Conservation (phyloP, 2,797 vertebrate genomes). For the Melanotaenia trifasciata region DNA sequence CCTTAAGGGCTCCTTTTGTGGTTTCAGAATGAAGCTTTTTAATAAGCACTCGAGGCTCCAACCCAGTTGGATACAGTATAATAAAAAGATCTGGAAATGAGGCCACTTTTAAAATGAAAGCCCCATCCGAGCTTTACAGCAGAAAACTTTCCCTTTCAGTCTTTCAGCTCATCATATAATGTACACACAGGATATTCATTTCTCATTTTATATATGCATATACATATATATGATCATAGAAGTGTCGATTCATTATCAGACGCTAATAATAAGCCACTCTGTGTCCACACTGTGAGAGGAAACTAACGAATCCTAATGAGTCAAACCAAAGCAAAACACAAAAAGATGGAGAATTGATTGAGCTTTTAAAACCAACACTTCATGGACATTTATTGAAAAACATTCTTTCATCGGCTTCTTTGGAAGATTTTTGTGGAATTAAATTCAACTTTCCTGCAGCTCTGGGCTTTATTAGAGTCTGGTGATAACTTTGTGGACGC, state of each 20-base stretch:
- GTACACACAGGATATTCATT: slow-evolving; percentile 53
- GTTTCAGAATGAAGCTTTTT: slow-evolving; percentile 60
- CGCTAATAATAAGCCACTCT: slow-evolving; percentile 38
- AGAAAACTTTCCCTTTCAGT: slow-evolving; percentile 59
- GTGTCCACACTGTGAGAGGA: neutral
- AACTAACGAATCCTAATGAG: slow-evolving; percentile 9
- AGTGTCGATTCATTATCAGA: slow-evolving; percentile 35
- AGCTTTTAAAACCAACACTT: neutral
- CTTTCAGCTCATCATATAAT: slow-evolving; percentile 38
- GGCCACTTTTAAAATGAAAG: slow-evolving; percentile 47
- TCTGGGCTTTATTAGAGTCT: neutral
- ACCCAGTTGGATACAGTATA: slow-evolving; percentile 31
- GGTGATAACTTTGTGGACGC: neutral
- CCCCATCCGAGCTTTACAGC: slow-evolving; percentile 42
- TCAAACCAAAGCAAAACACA: neutral
- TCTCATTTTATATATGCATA: slow-evolving; percentile 44
- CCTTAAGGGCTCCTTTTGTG: slow-evolving; percentile 57
- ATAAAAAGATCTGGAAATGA: slow-evolving; percentile 59
- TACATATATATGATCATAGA: slow-evolving; percentile 24
- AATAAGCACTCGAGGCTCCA: slow-evolving; percentile 57
- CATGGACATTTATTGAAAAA: neutral
- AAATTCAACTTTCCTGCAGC: neutral
- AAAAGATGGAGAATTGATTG: neutral
- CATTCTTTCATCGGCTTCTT: neutral
- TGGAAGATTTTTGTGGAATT: neutral